Evolutionary conservation across 2,797 vertebrate genomes (phyloP).

Genomic region (Aratinga solstitialis): DNA sequence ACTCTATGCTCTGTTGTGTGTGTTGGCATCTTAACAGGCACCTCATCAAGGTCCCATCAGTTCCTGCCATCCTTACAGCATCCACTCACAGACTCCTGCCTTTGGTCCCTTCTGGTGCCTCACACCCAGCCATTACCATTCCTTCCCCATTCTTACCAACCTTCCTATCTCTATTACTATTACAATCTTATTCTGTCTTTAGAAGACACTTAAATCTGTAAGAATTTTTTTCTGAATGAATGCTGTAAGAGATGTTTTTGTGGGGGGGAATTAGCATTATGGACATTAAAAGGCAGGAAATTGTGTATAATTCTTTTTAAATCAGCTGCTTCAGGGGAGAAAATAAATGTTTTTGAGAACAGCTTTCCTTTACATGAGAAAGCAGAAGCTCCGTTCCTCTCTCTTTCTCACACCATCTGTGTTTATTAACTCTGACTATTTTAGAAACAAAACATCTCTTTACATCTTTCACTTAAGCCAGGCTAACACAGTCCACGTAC

Average conservation of each 20-base stretch:
- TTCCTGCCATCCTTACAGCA: neutral
- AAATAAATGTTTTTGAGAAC: slow-evolving; percentile 17
- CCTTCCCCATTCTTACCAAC: neutral
- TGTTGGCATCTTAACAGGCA: neutral
- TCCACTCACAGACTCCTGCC: neutral
- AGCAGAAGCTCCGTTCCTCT: slow-evolving; percentile 25
- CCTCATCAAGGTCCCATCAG: neutral
- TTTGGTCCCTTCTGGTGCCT: neutral
- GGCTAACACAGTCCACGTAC: neutral
- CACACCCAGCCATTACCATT: neutral
- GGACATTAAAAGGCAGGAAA: slow-evolving; percentile 6
- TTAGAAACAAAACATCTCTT: slow-evolving; percentile 50
- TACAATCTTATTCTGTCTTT: neutral
- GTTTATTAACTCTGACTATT: slow-evolving; percentile 44
- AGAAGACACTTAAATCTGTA: neutral
- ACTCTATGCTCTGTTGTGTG: rapidly evolving
- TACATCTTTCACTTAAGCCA: neutral
- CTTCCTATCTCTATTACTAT: neutral
- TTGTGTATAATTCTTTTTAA: neutral
- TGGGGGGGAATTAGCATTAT: neutral
- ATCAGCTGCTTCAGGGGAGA: neutral
- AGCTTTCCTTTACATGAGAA: slow-evolving; percentile 10
- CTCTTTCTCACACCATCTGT: slow-evolving; percentile 38
- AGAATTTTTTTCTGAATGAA: neutral
- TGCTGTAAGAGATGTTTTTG: neutral